Evolutionary conservation across 2,113 vertebrate species (phyloP).

Genomic region (Ailuropoda melanoleuca): DNA sequence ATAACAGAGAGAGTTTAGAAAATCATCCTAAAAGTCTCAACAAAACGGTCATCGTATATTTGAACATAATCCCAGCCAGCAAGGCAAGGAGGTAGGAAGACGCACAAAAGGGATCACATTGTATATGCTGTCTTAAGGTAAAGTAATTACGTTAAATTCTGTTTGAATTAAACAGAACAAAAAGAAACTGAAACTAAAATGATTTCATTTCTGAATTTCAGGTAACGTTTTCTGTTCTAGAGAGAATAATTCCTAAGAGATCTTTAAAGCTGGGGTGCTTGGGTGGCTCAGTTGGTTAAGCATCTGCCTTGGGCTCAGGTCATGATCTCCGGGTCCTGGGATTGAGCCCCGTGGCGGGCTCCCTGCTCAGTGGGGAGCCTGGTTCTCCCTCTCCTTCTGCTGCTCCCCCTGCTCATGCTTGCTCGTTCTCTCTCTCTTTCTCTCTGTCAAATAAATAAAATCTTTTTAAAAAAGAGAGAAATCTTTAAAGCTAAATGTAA

Average conservation of each 20-base stretch:
- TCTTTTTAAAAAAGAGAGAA: neutral
- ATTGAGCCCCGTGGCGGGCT: too few species aligned
- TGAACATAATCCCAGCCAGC: neutral
- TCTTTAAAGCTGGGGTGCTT: neutral
- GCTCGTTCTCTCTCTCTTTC: too few species aligned
- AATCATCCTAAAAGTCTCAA: neutral
- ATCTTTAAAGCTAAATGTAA: neutral
- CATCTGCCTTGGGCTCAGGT: too few species aligned
- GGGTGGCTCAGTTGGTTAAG: too few species aligned
- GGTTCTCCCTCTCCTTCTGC: too few species aligned
- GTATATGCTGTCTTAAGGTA: neutral
- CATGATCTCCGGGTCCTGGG: too few species aligned
- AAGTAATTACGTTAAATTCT: neutral
- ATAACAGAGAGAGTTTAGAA: neutral
- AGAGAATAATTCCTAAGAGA: neutral
- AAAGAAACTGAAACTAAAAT: neutral
- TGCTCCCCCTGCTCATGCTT: too few species aligned
- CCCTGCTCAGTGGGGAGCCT: too few species aligned
- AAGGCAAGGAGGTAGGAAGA: neutral
- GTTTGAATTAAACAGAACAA: neutral
- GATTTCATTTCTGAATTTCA: neutral
- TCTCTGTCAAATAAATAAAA: too few species aligned
- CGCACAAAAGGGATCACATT: neutral
- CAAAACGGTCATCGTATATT: neutral
- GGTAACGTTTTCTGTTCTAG: neutral